Conservation (phyloP, 2,888 invertebrate genomes). For the Pinctada fucata region DNA sequence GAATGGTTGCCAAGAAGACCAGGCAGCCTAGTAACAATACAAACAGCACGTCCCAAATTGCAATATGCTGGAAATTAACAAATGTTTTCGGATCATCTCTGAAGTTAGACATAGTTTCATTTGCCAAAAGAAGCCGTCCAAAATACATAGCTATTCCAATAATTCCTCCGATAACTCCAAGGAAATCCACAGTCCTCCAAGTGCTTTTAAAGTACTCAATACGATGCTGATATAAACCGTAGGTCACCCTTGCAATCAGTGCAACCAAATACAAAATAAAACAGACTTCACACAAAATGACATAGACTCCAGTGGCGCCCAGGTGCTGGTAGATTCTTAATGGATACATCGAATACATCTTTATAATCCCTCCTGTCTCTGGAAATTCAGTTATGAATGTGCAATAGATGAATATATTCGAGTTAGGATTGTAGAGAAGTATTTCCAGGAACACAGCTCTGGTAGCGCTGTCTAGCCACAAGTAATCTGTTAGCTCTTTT, state of each 20-base stretch:
- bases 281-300: constrained; percentile 52
- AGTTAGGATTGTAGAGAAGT: constrained; percentile 65
- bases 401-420: constrained; percentile 65
- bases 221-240: constrained; percentile 47
- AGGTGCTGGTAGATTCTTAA: constrained; percentile 56
- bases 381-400: constrained; percentile 68
- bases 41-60: constrained; percentile 58
- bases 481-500: constrained; percentile 47
- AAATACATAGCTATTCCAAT: constrained; percentile 51
- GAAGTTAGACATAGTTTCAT: constrained; percentile 51
- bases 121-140: constrained; percentile 45
- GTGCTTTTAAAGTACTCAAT: constrained; percentile 48
- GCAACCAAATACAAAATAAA: constrained; percentile 51
- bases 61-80: constrained; percentile 64
- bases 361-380: constrained; percentile 63
- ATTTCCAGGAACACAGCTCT: constrained; percentile 67
- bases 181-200: constrained; percentile 59
- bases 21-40: constrained; percentile 53
- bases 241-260: constrained; percentile 43
- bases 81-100: constrained; percentile 58
- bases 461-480: constrained; percentile 67
- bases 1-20: constrained; percentile 57
- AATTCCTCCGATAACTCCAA: constrained; percentile 46
- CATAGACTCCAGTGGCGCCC: constrained; percentile 52
- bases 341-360: constrained; percentile 53